These are phyloP conservation scores for Barbus barbus DNA, from an alignment of 2,113 vertebrate species.

Conservation along the genomic window DNA sequence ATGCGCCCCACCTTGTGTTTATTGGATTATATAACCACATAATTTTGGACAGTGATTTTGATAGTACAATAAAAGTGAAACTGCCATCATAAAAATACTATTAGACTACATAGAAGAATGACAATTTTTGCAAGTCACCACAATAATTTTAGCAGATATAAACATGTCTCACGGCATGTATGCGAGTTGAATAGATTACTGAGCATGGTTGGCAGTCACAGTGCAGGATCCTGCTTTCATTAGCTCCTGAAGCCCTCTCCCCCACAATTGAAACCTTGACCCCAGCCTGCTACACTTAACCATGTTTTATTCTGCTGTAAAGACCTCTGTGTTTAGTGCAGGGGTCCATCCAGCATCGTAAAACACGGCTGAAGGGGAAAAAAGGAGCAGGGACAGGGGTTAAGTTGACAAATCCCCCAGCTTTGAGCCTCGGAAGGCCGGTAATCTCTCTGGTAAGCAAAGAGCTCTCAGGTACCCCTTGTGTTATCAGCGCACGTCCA, in stretches of 20 bases:
- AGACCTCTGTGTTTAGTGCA: constrained; percentile 47
- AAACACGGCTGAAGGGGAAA: constrained; percentile 61
- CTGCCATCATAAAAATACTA: background rate
- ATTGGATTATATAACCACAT: no score
- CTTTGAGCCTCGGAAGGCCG: constrained; percentile 41
- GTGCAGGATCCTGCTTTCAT: constrained; percentile 30
- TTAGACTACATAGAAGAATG: background rate
- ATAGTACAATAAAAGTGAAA: background rate
- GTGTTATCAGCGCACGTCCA: constrained; percentile 69
- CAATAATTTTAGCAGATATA: background rate
- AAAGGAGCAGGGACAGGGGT: constrained; percentile 41
- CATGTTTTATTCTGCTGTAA: constrained; percentile 52
- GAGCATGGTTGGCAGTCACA: constrained; percentile 14
- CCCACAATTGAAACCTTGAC: constrained; percentile 56
- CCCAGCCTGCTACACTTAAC: constrained; percentile 42
- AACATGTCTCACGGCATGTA: background rate
- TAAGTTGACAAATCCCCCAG: constrained; percentile 59
- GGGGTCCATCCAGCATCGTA: constrained; percentile 53
- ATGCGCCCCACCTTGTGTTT: background rate
- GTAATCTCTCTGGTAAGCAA: constrained; percentile 59
- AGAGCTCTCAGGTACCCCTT: constrained; percentile 68
- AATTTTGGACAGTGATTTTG: background rate
- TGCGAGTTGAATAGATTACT: constrained; percentile 32
- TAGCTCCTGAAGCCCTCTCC: constrained; percentile 34
- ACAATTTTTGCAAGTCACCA: background rate